Percentiles rank a stretch among this genome's conserved stretches.
These are phyloP conservation scores for Chionis minor DNA, from an alignment of 2,113 vertebrate genomes.

Conservation along the genomic window DNA sequence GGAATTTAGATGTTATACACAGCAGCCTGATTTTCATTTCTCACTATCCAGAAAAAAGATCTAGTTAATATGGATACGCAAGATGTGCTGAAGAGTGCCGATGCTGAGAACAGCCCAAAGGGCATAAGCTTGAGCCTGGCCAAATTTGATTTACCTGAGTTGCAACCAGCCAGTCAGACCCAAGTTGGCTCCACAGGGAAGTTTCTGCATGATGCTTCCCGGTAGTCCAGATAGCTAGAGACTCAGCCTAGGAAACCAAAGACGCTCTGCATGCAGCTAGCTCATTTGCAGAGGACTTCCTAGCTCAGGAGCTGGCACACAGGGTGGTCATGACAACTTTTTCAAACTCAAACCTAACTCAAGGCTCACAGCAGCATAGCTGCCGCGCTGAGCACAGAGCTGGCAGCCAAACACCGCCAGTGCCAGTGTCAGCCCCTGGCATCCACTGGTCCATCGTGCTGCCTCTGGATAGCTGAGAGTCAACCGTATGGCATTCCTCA, in stretches of 20 bases:
- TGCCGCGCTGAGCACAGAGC: not conserved
- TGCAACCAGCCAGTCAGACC: not conserved
- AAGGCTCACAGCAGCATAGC: not conserved
- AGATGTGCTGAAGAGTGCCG: not conserved
- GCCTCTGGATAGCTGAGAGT: not conserved
- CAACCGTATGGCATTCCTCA: not conserved
- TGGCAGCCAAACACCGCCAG: not conserved
- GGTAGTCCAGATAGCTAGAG: not conserved
- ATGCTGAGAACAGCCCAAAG: not conserved
- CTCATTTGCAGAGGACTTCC: not conserved
- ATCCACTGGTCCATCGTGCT: not conserved
- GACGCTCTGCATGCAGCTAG: not conserved
- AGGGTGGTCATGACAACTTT: not conserved
- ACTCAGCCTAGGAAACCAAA: not conserved
- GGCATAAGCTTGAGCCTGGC: not conserved
- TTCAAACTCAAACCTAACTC: not conserved
- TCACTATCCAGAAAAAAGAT: not conserved
- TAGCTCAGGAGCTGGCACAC: not conserved
- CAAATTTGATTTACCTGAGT: accelerated
- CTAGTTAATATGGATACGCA: not conserved
- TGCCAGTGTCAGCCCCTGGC: not conserved
- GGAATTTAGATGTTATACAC: not conserved
- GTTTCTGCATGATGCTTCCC: not conserved
- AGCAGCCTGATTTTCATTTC: not conserved
- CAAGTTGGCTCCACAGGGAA: not conserved